These are phyloP conservation scores for Chroicocephalus ridibundus DNA, from an alignment of 2,113 vertebrate genomes.

Conservation along the genomic window DNA sequence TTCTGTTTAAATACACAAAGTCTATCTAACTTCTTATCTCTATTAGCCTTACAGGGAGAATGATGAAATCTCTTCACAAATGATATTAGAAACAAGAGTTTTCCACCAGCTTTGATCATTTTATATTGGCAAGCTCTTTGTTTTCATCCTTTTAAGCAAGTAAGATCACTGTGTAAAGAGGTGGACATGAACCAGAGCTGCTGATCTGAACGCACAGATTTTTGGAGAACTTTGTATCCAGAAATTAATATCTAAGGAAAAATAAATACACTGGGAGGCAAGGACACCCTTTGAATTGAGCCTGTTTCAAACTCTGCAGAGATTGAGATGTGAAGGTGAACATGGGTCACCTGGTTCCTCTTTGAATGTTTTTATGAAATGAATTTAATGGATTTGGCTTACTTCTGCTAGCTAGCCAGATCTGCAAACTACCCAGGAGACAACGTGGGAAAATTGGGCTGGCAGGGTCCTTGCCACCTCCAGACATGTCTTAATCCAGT, in stretches of 20 bases:
- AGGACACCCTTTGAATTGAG: not conserved
- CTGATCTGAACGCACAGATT: not conserved
- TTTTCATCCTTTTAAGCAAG: conserved; percentile 11
- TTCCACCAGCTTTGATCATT: conserved; percentile 23
- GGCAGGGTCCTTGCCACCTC: not conserved
- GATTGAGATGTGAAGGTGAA: not conserved
- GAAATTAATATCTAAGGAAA: conserved; percentile 8
- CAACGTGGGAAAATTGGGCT: not conserved
- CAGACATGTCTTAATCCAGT: not conserved
- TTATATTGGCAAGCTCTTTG: not conserved
- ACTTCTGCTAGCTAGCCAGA: not conserved
- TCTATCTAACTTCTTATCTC: conserved; percentile 4
- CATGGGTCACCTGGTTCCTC: not conserved
- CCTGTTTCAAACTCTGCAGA: not conserved
- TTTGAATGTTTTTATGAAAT: not conserved
- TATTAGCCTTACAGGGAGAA: not conserved
- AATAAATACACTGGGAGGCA: not conserved
- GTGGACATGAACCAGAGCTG: not conserved
- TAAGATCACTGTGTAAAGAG: not conserved
- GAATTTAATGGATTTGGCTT: not conserved
- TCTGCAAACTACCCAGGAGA: not conserved
- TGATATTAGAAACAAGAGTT: conserved; percentile 37
- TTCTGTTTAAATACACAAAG: not conserved
- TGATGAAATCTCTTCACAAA: conserved; percentile 23
- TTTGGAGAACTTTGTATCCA: not conserved